Evolutionary conservation across 2,797 vertebrate species (phyloP).

Genomic region (Alauda arvensis): DNA sequence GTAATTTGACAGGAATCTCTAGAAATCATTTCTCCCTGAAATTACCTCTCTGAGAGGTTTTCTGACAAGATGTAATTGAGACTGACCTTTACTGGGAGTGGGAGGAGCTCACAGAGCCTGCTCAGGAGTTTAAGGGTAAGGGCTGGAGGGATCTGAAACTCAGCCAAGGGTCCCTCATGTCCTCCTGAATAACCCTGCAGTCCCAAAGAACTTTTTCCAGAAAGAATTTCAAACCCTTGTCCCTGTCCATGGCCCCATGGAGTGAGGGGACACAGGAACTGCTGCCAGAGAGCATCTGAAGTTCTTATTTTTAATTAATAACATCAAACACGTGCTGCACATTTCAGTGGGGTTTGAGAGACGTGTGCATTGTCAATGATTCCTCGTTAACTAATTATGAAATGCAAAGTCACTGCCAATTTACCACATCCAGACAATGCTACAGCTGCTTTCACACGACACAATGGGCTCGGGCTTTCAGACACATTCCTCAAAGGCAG

Average conservation of each 20-base stretch:
- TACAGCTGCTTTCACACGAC: background rate
- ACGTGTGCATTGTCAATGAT: background rate
- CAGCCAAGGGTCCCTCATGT: rapidly evolving
- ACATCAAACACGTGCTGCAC: background rate
- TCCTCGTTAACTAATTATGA: conserved; percentile 16
- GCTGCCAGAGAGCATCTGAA: background rate
- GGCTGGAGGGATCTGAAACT: background rate
- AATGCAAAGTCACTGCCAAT: conserved; percentile 34
- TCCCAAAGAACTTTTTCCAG: background rate
- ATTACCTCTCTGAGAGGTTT: background rate
- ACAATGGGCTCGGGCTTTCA: background rate
- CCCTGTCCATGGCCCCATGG: background rate
- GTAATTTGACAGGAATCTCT: background rate
- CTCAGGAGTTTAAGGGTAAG: background rate
- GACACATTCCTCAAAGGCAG: background rate
- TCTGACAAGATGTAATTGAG: background rate
- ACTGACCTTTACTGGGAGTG: rapidly evolving
- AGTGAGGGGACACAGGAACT: background rate
- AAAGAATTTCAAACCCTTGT: background rate
- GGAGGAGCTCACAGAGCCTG: background rate
- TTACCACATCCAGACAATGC: background rate
- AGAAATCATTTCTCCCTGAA: background rate
- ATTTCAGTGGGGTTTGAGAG: background rate
- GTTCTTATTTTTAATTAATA: background rate
- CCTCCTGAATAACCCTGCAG: background rate